Conservation (phyloP, 2,888 invertebrate genomes). For the Bombyx huttoni region DNA sequence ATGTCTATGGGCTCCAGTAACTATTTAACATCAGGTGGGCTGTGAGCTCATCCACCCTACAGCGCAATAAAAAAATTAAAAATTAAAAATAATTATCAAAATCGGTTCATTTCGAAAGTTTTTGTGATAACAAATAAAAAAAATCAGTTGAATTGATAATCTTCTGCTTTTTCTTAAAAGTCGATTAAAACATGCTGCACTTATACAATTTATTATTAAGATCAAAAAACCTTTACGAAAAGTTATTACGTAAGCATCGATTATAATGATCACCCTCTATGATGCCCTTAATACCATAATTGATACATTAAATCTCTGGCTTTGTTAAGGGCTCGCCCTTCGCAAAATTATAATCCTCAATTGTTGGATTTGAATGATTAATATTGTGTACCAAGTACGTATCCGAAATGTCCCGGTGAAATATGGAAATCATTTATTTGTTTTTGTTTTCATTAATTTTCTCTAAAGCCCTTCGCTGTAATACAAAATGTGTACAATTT, state of each 20-base stretch:
- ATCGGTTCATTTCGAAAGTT: too few species aligned
- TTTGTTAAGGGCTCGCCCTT: slow-evolving; percentile 42
- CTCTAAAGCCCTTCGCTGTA: not conserved
- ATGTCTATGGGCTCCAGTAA: too few species aligned
- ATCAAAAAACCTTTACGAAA: too few species aligned
- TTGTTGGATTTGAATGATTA: slow-evolving; percentile 55
- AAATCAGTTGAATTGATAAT: too few species aligned
- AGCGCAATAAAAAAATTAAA: too few species aligned
- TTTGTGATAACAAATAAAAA: too few species aligned
- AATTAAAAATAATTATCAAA: too few species aligned
- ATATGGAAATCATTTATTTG: not conserved
- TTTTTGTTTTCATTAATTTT: not conserved
- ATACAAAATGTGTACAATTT: not conserved
- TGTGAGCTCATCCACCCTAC: too few species aligned
- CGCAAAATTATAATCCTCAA: slow-evolving; percentile 52
- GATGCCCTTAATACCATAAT: slow-evolving; percentile 58
- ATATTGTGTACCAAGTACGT: slow-evolving; percentile 19
- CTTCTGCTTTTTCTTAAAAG: too few species aligned
- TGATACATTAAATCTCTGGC: slow-evolving; percentile 56
- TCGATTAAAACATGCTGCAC: too few species aligned
- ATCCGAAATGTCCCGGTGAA: not conserved
- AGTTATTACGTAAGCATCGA: slow-evolving; percentile 19
- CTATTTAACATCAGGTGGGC: too few species aligned
- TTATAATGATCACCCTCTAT: slow-evolving; percentile 53
- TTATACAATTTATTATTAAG: too few species aligned